Conservation (phyloP, 2,888 invertebrate species). For the Melanchra persicariae region DNA sequence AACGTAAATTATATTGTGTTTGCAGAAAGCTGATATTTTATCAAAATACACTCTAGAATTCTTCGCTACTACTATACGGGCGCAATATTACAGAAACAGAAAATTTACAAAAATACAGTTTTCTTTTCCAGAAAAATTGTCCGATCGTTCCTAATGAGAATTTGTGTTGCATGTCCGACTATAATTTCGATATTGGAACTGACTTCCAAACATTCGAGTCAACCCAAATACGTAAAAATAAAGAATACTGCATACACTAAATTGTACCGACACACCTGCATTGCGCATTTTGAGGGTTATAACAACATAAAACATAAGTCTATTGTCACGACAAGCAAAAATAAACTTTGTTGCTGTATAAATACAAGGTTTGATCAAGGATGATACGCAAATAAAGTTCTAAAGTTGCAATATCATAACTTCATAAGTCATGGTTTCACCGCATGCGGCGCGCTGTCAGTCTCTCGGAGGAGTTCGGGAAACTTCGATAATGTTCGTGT, state of each 20-base stretch:
- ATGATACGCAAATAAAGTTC: conserved; percentile 20
- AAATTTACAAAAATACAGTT: background rate
- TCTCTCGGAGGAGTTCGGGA: conserved; percentile 60
- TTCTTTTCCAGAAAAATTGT: background rate
- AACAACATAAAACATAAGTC: conserved; percentile 47
- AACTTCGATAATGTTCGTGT: conserved; percentile 67
- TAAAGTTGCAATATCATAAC: conserved; percentile 63
- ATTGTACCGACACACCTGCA: conserved; percentile 68
- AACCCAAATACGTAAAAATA: conserved; percentile 59
- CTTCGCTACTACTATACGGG: conserved; percentile 1
- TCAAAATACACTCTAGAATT: background rate
- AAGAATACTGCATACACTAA: conserved; percentile 63
- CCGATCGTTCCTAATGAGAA: conserved; percentile 26
- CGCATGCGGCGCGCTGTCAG: conserved; percentile 66
- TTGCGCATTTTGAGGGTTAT: conserved; percentile 70
- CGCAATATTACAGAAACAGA: background rate
- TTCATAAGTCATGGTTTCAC: conserved; percentile 66
- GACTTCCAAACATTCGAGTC: conserved; percentile 26
- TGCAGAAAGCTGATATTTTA: conserved; percentile 6
- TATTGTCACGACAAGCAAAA: conserved; percentile 19
- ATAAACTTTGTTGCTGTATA: conserved; percentile 5
- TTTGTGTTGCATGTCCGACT: conserved; percentile 39
- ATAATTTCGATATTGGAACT: conserved; percentile 42
- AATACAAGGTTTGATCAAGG: conserved; percentile 49
- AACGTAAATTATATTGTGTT: conserved; percentile 14